A percentile compares a stretch with the other conserved stretches of the same genome.
phyloP scores from a whole-genome alignment of 2,888 invertebrate genomes.

The Tinea pellionella region DNA sequence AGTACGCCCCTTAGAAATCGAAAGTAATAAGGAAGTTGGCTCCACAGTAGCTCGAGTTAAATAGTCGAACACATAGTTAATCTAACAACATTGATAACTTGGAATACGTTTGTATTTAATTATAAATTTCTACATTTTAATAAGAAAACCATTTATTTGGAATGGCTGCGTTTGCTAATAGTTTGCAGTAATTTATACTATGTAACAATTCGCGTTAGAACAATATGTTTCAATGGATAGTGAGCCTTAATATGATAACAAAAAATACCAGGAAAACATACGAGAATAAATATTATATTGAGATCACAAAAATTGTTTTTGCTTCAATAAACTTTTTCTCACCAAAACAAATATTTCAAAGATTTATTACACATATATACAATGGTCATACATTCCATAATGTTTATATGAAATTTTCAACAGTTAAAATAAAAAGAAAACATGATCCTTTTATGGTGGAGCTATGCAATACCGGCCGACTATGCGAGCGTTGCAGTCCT shows the following conservation, averaged over 20 bases:
- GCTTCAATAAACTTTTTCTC: not conserved
- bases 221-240: no score
- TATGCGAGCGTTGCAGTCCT: constrained; percentile 44
- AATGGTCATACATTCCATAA: constrained; percentile 11
- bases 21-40: constrained; percentile 44
- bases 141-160: not conserved
- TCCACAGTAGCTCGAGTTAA: constrained; percentile 27
- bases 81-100: not conserved
- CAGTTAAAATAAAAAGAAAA: constrained; percentile 42
- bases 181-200: no score
- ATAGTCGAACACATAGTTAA: not conserved
- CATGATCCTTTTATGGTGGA: constrained; percentile 39
- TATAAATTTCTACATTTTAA: not conserved
- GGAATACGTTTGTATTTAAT: not conserved
- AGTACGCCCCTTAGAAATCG: constrained; percentile 26
- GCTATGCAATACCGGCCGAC: constrained; percentile 41
- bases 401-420: constrained; percentile 11
- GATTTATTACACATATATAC: constrained; percentile 6
- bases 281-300: no score
- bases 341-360: not conserved
- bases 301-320: no score
- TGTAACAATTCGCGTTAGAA: no score
- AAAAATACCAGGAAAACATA: no score
- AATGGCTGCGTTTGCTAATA: no score
- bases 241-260: no score